Percentiles rank a stretch among this genome's conserved stretches.
Conservation (phyloP, 1,140 invertebrate genomes). For the Drosophila auraria region DNA sequence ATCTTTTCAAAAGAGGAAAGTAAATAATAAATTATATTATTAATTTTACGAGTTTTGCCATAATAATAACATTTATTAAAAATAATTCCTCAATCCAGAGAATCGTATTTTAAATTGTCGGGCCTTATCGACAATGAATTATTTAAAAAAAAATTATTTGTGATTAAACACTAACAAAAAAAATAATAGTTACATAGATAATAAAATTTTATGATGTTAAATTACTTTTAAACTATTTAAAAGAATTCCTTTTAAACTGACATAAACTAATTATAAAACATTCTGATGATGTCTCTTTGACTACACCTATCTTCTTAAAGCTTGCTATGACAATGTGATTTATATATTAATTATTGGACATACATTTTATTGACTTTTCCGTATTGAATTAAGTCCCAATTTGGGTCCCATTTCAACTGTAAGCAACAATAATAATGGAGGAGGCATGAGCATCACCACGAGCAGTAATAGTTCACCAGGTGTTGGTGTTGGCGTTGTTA, state of each 20-base stretch:
- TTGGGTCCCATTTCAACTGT: slow-evolving; percentile 59
- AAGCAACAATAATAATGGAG: slow-evolving; percentile 58
- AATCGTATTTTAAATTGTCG: background rate
- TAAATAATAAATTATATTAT: too few relatives aligned
- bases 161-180: background rate
- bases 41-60: too few relatives aligned
- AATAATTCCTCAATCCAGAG: background rate
- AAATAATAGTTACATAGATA: too few relatives aligned
- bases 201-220: background rate
- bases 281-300: slow-evolving; percentile 21
- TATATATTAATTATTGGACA: slow-evolving; percentile 44
- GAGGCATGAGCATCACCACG: slow-evolving; percentile 35
- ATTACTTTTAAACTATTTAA: background rate
- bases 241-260: background rate
- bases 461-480: slow-evolving; percentile 39
- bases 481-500: slow-evolving; percentile 59
- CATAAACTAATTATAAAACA: slow-evolving; percentile 10
- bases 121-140: background rate
- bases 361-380: slow-evolving; percentile 42
- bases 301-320: slow-evolving; percentile 36
- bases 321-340: slow-evolving; percentile 22
- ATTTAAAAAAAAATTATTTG: background rate
- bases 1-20: background rate
- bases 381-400: slow-evolving; percentile 48
- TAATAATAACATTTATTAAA: background rate